Conservation (phyloP, 1,140 invertebrate genomes). For the Magallana angulata region DNA sequence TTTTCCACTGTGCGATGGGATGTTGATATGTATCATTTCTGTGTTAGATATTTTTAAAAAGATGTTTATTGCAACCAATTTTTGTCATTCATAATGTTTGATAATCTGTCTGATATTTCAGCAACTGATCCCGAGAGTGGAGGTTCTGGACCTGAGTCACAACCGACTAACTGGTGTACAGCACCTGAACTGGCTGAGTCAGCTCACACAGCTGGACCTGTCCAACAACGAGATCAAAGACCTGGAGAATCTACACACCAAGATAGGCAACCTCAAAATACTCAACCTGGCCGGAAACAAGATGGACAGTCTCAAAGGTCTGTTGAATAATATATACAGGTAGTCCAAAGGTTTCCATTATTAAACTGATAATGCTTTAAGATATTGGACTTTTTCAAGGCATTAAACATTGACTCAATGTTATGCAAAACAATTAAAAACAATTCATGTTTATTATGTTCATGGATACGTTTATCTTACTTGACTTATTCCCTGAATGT, state of each 20-base stretch:
- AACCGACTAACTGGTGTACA: constrained; percentile 88
- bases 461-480: too few species aligned
- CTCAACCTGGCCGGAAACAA: constrained; percentile 94
- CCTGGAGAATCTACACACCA: constrained; percentile 89
- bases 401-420: too few species aligned
- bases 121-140: constrained; percentile 88
- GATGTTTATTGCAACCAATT: too few species aligned
- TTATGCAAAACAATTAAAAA: too few species aligned
- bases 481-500: neutral
- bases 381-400: too few species aligned
- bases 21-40: too few species aligned
- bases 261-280: constrained; percentile 92
- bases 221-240: constrained; percentile 86
- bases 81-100: too few species aligned
- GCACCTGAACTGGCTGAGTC: constrained; percentile 88
- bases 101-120: constrained; percentile 61
- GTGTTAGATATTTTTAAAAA: too few species aligned
- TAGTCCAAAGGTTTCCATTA: neutral
- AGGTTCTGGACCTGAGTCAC: constrained; percentile 85
- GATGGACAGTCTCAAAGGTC: constrained; percentile 82
- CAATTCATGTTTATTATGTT: too few species aligned
- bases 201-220: constrained; percentile 87
- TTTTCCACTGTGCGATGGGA: too few species aligned
- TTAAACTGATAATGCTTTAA: too few species aligned
- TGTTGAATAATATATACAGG: neutral